Evolutionary conservation across 2,888 invertebrate species (phyloP).

Genomic region (Apoda limacodes): DNA sequence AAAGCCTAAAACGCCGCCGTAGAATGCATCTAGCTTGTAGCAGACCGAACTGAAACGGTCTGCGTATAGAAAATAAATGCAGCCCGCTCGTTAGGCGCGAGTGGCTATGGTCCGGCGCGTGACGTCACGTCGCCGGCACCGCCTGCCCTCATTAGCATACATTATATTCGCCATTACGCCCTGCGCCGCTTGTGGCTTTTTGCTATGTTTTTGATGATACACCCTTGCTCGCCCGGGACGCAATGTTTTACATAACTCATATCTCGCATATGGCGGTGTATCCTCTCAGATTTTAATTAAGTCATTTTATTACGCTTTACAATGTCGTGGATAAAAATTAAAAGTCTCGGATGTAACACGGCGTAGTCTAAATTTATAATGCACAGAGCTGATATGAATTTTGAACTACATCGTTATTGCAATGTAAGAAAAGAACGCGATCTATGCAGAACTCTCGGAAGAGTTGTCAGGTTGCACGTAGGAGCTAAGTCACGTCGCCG

Average conservation of each 20-base stretch:
- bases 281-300: slow-evolving; percentile 24
- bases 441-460: slow-evolving; percentile 9
- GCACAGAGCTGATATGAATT: too few species aligned
- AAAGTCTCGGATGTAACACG: too few species aligned
- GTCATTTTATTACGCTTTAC: too few species aligned
- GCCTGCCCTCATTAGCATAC: slow-evolving; percentile 64
- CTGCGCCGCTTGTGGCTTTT: slow-evolving; percentile 48
- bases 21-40: too few species aligned
- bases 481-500: slow-evolving; percentile 24
- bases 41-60: too few species aligned
- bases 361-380: too few species aligned
- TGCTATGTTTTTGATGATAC: slow-evolving; percentile 51
- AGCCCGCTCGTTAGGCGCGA: slow-evolving; percentile 56
- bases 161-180: slow-evolving; percentile 63
- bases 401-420: too few species aligned
- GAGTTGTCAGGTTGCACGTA: slow-evolving; percentile 11
- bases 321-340: too few species aligned
- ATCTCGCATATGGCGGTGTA: slow-evolving; percentile 10
- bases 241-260: too few species aligned
- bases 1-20: too few species aligned
- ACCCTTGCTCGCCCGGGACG: too few species aligned
- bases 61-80: slow-evolving; percentile 52
- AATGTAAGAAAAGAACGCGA: too few species aligned
- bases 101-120: slow-evolving; percentile 60
- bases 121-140: slow-evolving; percentile 56